Conservation (phyloP, 2,888 invertebrate species). For the Timema cristinae region DNA sequence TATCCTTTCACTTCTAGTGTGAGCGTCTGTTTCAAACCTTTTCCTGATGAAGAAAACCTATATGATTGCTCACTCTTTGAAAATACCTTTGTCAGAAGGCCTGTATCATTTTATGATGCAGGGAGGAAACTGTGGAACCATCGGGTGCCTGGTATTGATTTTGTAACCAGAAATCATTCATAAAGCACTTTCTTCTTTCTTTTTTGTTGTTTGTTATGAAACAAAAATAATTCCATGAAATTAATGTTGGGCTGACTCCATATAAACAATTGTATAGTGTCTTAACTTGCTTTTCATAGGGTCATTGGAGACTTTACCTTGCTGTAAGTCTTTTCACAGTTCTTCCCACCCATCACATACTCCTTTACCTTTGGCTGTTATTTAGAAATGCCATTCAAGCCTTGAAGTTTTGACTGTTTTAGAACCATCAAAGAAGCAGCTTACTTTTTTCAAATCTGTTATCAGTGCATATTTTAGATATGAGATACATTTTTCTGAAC, state of each 20-base stretch:
- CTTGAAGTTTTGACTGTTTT: constrained; percentile 3
- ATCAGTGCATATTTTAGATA: not conserved
- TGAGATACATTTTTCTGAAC: not conserved
- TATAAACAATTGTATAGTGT: not conserved
- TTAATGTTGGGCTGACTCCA: constrained; percentile 2
- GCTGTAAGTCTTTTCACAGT: constrained; percentile 11
- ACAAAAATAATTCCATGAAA: not conserved
- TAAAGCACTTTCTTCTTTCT: not conserved
- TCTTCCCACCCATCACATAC: not conserved
- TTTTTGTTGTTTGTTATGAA: not conserved
- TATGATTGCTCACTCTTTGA: not conserved
- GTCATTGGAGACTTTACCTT: not conserved
- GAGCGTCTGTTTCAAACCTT: constrained; percentile 1
- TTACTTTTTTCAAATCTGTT: not conserved
- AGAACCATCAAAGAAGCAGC: not conserved
- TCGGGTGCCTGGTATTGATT: constrained; percentile 15
- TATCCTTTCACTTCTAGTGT: not conserved
- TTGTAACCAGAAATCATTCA: constrained; percentile 7
- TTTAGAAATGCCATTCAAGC: constrained; percentile 8
- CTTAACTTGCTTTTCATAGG: constrained; percentile 3
- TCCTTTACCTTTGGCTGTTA: not conserved
- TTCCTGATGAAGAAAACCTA: not conserved
- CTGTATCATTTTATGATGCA: no score
- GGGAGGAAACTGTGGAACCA: not conserved
- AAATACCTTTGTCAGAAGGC: constrained; percentile 5